Evolutionary conservation across 2,888 invertebrate genomes (phyloP).

Genomic region (Lasioglossum morio): DNA sequence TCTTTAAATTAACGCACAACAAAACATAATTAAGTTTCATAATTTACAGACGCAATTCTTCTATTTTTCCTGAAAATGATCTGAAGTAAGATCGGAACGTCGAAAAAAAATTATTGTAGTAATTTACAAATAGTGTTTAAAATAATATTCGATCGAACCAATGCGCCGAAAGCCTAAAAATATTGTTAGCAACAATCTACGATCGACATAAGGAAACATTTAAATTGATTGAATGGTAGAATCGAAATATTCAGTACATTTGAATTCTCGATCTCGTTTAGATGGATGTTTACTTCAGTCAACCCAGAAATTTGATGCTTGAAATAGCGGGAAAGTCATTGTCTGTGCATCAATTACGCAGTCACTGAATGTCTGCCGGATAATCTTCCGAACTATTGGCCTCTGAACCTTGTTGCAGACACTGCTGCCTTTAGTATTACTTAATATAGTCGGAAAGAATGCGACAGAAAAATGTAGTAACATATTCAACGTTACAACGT

Average conservation of each 20-base stretch:
- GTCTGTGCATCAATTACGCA: slow-evolving; percentile 29
- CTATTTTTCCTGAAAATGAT: too few species aligned
- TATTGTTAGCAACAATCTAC: too few species aligned
- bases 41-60: too few species aligned
- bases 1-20: too few species aligned
- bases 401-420: slow-evolving; percentile 27
- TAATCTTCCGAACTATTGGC: slow-evolving; percentile 61
- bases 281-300: background rate
- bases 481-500: background rate
- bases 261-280: background rate
- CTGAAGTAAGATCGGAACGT: too few species aligned
- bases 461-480: background rate
- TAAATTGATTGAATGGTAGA: too few species aligned
- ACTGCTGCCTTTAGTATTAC: background rate
- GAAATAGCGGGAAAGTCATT: background rate
- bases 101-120: too few species aligned
- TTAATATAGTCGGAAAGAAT: background rate
- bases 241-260: background rate
- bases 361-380: slow-evolving; percentile 23
- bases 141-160: too few species aligned
- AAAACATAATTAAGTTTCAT: too few species aligned
- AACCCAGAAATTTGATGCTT: background rate
- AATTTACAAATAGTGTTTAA: too few species aligned
- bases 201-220: too few species aligned
- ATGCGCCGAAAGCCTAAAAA: too few species aligned